Base-by-base conservation (phyloP, 64 coral and sea anemone species). In the Dendronephthya gigantea region DNA sequence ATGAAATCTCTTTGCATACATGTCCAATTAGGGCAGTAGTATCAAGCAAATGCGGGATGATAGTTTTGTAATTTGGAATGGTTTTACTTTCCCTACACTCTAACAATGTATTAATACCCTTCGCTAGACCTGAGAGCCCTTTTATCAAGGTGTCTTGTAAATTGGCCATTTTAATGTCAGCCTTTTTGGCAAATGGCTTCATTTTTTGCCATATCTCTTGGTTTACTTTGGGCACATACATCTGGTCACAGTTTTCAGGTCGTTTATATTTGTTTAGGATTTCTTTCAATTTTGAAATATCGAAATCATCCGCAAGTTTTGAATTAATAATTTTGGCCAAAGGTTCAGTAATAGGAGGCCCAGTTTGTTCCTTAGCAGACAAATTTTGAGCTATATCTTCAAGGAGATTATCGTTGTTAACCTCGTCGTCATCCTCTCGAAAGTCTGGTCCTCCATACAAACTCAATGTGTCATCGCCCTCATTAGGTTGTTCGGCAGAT, bases 1-100 rank as follows among this genome's bases (percentile, higher is more conserved):
- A 88, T 25, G 82, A 91, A 39, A 91, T 48, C 74, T 91, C 90
- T 22, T 87, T 88, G 47, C 84, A 65, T 17, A 91, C 84, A 82
- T 92, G 86, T 1, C 86, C 86, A 59, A 88, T 25, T 33, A 88
- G 49, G 85, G 90, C 90, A 58, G 83, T 72, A 39, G 90, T 86
- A 39, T 90, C 89, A 82, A 82, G 82, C 83, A 90, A n/a, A 14
- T 58, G 11, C 51, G 83, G 62, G 16, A 90, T 32, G 3, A 90
- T 51, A 27, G 17, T 9, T 86, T 32, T 90, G 82, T 86, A 90
- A 19, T 76, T 37, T 7, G 68, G 58, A 15, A 68, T 76, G 9
- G 58, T 76, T 39, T 72, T 87, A 19, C 29, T 52, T 58, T 58
- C 83, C 50, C 83, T 17, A 36, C 83, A 85, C 28, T 50, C 10